Evolutionary conservation across 2,797 vertebrate species (phyloP).

Genomic region (Cirrhinus molitorella): DNA sequence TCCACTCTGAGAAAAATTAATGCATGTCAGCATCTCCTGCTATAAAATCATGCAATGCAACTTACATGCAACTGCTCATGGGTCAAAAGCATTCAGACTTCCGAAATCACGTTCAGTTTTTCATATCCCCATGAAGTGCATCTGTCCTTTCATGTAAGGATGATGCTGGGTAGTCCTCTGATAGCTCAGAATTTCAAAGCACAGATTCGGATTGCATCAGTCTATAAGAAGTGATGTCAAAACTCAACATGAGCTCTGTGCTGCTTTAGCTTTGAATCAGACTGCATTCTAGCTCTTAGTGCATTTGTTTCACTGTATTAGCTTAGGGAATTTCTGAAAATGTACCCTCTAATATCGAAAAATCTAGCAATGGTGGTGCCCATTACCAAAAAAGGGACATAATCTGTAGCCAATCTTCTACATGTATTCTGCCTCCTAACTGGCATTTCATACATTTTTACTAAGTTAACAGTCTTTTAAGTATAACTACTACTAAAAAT

Average conservation of each 20-base stretch:
- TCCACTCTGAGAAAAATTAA: not conserved
- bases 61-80: not conserved
- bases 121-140: not conserved
- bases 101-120: not conserved
- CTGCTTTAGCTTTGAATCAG: not conserved
- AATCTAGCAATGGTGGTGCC: not conserved
- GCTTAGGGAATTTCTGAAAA: not conserved
- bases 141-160: not conserved
- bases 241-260: not conserved
- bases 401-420: not conserved
- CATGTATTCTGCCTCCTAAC: not conserved
- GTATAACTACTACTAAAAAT: not conserved
- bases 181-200: constrained; percentile 57
- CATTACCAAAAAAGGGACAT: not conserved
- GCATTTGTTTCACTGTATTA: not conserved
- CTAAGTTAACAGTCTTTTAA: not conserved
- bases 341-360: not conserved
- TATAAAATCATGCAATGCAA: not conserved
- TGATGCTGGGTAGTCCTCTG: constrained; percentile 10
- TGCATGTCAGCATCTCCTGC: not conserved
- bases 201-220: constrained; percentile 70
- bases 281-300: not conserved
- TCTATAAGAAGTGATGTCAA: constrained; percentile 59
- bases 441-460: not conserved
- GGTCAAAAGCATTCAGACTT: not conserved